Base-by-base conservation (phyloP, 2,113 vertebrate species). In the Mola mola region DNA sequence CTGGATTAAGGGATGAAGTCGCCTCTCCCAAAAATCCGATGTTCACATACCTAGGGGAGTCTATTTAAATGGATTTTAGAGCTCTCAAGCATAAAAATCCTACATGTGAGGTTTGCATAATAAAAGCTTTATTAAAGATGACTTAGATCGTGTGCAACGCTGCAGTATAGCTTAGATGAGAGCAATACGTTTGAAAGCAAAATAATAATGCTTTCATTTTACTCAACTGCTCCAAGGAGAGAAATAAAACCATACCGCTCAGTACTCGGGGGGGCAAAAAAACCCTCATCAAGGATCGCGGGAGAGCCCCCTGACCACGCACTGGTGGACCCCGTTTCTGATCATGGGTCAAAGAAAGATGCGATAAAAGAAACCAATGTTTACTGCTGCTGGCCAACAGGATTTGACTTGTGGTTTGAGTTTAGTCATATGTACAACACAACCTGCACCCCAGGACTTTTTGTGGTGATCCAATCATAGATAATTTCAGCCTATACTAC, bases 351-450 rank as follows among this genome's bases (percentile, higher is more conserved):
- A 15, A 1, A 2, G 12, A 29, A 40, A 48, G 4, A 51, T 8
- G 16, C 3, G 22, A 5, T 49, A 12, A 34, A 36, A 20, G 29
- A 60, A 55, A 37, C 12, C 20, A 17, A 10, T 33, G 36, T 28
- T 36, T 61, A 47, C 38, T n/a, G 43, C 41, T 8, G 17, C n/a
- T 25, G 13, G 31, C 34, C 6, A 22, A 56, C 4, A 44, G 37
- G 44, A 43, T 1, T 4, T 49, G 29, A 53, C 7, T 11, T 8
- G 13, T 21, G 34, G 34, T 38, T 51, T 53, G 8, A 26, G 15
- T 20, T 11, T 3, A 42, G 20, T 26, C 25, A 46, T 44, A 66
- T 21, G 10, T 47, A 46, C 33, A 9, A 36, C 34, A 43, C 8
- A 6, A 9, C 20, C 3, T 7, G 6, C 21, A 25, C 25, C 1